Conservation (phyloP, 2,888 invertebrate species). For the Magallana nippona region DNA sequence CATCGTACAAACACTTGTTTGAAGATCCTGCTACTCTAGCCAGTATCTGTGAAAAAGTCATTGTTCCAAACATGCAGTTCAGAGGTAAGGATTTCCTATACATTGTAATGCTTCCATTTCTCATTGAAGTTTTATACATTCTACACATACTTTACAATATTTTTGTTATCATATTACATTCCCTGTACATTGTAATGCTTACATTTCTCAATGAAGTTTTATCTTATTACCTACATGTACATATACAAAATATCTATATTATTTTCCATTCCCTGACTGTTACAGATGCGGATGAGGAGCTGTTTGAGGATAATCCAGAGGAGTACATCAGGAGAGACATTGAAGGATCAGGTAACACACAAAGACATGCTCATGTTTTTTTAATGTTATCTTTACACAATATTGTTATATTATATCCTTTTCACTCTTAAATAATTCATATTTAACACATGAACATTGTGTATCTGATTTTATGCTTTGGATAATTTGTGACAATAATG, state of each 20-base stretch:
- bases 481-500: no score
- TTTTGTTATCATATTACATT: no score
- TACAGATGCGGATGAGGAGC: slow-evolving; percentile 89
- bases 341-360: slow-evolving; percentile 88
- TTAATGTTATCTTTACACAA: not conserved
- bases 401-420: no score
- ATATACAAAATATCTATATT: not conserved
- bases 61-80: slow-evolving; percentile 98
- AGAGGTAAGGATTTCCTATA: slow-evolving; percentile 84
- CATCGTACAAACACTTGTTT: slow-evolving; percentile 92
- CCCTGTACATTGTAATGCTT: no score
- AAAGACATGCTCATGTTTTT: not conserved
- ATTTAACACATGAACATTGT: no score
- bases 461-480: no score
- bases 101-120: no score
- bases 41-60: slow-evolving; percentile 97
- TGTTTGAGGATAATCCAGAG: slow-evolving; percentile 98
- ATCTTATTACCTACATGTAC: no score
- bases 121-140: not conserved
- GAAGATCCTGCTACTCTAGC: slow-evolving; percentile 92
- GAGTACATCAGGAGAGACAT: slow-evolving; percentile 90
- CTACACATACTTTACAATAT: not conserved
- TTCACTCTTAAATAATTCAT: no score
- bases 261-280: not conserved
- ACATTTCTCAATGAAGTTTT: no score